Evolutionary conservation across 2,797 vertebrate genomes (phyloP), one percentile per base, ranked within the genome.

Genomic region (Fringilla coelebs): DNA sequence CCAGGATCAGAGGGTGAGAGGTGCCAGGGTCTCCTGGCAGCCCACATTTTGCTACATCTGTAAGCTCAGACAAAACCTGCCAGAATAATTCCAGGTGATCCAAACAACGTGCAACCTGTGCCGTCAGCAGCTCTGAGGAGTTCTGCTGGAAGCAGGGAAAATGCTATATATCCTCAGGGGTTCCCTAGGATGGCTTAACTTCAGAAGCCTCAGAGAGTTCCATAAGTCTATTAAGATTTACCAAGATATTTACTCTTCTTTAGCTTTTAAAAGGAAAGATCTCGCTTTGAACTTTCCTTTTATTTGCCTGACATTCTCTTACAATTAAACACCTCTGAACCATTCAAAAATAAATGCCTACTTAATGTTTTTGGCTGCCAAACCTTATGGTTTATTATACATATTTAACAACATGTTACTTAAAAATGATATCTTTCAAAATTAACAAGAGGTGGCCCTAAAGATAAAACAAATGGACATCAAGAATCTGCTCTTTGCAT

Each of bases 301-400:
- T 97, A 93, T 97, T 97, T 97, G 92, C 91, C 89, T 97, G 96
- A 96, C 92, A 97, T 96, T 97, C 94, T 97, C 78, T 96, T 90
- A 96, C 58, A 90, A 91, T 94, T 94, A 97, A 97, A 86, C 61
- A 94, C 66, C 68, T 94, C 94, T 25, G 17, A 85, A 57, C 61
- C 85, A 67, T 81, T 91, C 34, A 68, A 94, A 91, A 97, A 94
- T 85, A 96, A 97, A 97, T 84, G 80, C 81, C 54, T 1, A 89
- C 95, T 96, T 97, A 95, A 97, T 51, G 88, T 96, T 98, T 97
- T 93, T 70, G 75, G 55, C 85, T 78, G 71, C 55, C 73, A 93
- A 93, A 94, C 43, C 80, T 96, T 90, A 91, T 61, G 63, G 96
- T 86, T 93, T 95, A 70, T 48, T 85, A 67, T 20, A 94, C 15